phyloP scores from a whole-genome alignment of 2,113 vertebrate genomes.

The Ahaetulla prasina region DNA sequence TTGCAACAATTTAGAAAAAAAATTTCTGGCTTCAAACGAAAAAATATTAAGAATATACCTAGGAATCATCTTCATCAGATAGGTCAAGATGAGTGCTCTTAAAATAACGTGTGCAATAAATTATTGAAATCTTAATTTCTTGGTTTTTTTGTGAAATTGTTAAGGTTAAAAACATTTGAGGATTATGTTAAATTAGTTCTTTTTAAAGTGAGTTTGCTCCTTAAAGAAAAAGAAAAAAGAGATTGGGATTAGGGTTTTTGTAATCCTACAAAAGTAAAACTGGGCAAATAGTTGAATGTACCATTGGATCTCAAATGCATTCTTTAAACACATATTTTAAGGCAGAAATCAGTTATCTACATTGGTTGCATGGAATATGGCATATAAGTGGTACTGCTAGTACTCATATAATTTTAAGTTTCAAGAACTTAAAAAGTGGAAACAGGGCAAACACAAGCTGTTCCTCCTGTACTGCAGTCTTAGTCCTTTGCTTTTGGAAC shows the following conservation, averaged over 20 bases:
- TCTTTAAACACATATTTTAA: neutral
- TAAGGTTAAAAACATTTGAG: neutral
- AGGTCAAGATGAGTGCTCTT: neutral
- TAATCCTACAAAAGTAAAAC: neutral
- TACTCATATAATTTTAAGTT: neutral
- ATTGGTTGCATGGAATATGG: neutral
- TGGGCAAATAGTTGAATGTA: neutral
- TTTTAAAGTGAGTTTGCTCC: neutral
- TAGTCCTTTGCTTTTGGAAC: neutral
- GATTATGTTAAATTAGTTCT: neutral
- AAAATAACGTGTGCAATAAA: conserved; percentile 21
- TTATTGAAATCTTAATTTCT: neutral
- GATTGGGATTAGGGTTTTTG: neutral
- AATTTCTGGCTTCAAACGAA: neutral
- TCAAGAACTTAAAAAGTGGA: neutral
- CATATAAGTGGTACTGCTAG: neutral
- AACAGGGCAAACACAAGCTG: neutral
- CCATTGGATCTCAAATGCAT: neutral
- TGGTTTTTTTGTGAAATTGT: neutral
- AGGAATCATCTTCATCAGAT: neutral
- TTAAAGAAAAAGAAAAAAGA: neutral
- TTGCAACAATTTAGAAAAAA: neutral
- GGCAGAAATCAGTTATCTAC: neutral
- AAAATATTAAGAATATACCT: neutral
- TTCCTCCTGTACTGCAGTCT: neutral